A percentile compares a stretch with the other conserved stretches of the same genome.
Conservation (phyloP, 2,888 invertebrate genomes). For the Trissolcus brochymenae region DNA sequence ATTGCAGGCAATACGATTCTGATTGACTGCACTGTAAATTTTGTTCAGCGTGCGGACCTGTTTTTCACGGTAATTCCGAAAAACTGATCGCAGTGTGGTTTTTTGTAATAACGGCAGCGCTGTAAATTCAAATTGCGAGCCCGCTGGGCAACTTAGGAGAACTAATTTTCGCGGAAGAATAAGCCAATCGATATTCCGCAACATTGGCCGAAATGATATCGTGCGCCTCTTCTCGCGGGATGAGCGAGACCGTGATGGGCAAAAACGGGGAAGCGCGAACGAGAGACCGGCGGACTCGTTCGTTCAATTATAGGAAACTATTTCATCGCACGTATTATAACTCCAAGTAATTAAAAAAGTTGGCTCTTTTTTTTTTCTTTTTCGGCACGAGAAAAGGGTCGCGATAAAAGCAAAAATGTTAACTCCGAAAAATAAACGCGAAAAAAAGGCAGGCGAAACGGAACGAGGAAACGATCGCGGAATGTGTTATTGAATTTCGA, state of each 20-base stretch:
- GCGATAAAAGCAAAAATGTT: slow-evolving; percentile 52
- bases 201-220: slow-evolving; percentile 58
- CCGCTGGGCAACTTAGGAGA: slow-evolving; percentile 55
- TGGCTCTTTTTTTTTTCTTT: slow-evolving; percentile 36
- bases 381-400: slow-evolving; percentile 26
- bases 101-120: slow-evolving; percentile 31
- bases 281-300: slow-evolving; percentile 42
- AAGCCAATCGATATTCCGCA: slow-evolving; percentile 58
- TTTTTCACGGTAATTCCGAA: neutral
- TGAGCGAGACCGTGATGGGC: slow-evolving; percentile 10
- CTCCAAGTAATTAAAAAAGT: slow-evolving; percentile 58
- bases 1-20: too few relatives aligned
- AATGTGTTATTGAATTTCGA: slow-evolving; percentile 57
- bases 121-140: slow-evolving; percentile 54
- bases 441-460: slow-evolving; percentile 20
- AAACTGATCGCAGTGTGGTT: neutral
- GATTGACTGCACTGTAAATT: too few relatives aligned
- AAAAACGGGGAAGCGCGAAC: slow-evolving; percentile 11
- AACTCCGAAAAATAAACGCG: slow-evolving; percentile 49
- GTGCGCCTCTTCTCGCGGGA: slow-evolving; percentile 41
- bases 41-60: too few relatives aligned
- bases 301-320: slow-evolving; percentile 58
- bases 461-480: slow-evolving; percentile 23
- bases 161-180: slow-evolving; percentile 54
- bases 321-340: slow-evolving; percentile 58